These are phyloP conservation scores for Nannoperca australis DNA, from an alignment of 2,797 vertebrate genomes.

Conservation along the genomic window DNA sequence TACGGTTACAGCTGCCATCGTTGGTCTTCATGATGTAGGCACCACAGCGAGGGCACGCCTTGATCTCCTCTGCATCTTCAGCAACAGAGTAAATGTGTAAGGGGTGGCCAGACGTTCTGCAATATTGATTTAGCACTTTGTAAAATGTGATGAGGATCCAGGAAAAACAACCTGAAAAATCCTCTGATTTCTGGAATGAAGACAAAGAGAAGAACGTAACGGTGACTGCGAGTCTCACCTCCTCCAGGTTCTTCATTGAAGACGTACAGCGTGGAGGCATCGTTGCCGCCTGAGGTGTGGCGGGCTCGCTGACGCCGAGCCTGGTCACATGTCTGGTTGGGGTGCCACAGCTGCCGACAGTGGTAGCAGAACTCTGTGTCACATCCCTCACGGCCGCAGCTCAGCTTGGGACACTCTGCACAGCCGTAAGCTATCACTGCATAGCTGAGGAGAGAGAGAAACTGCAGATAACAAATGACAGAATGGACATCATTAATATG, in stretches of 20 bases:
- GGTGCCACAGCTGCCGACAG: slow-evolving; percentile 93
- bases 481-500: background rate
- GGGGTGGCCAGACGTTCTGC: background rate
- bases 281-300: slow-evolving; percentile 80
- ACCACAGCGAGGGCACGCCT: slow-evolving; percentile 91
- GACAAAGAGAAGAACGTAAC: background rate
- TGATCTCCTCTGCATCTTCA: slow-evolving; percentile 89
- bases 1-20: slow-evolving; percentile 92
- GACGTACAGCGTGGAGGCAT: slow-evolving; percentile 82
- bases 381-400: slow-evolving; percentile 89
- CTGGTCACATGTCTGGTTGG: slow-evolving; percentile 88
- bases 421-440: slow-evolving; percentile 91
- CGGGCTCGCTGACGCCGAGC: slow-evolving; percentile 86
- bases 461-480: slow-evolving; percentile 2
- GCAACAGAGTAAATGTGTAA: slow-evolving; percentile 29
- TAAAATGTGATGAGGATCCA: background rate
- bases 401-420: slow-evolving; percentile 90
- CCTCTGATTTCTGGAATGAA: background rate
- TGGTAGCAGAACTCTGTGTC: slow-evolving; percentile 93
- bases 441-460: slow-evolving; percentile 79
- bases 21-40: slow-evolving; percentile 94
- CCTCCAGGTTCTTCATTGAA: slow-evolving; percentile 86
- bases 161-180: background rate
- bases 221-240: slow-evolving; percentile 68
- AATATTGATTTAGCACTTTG: background rate